Percentiles rank a stretch among this genome's conserved stretches.
These are phyloP conservation scores for Tetraodon nigroviridis DNA, from an alignment of 2,113 vertebrate species.

Conservation along the genomic window DNA sequence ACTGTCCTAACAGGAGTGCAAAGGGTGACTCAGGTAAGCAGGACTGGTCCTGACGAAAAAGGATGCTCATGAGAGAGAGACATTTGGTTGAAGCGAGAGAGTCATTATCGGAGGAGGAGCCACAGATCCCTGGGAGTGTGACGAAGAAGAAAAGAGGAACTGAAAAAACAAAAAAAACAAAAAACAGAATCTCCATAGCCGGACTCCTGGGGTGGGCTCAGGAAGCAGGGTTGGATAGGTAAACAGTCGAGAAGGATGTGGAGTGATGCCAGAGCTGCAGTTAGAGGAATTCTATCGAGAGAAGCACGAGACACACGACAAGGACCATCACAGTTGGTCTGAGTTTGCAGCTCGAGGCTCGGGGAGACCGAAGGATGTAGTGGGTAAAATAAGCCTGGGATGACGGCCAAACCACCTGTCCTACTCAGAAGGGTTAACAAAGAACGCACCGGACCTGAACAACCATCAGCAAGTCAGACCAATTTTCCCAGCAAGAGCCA, in stretches of 20 bases:
- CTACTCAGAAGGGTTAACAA: background rate
- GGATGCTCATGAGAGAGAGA: slow-evolving; percentile 34
- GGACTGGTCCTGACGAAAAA: slow-evolving; percentile 41
- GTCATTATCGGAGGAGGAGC: slow-evolving; percentile 46
- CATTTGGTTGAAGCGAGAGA: slow-evolving; percentile 32
- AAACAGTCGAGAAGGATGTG: slow-evolving; percentile 44
- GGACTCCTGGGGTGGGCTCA: slow-evolving; percentile 43
- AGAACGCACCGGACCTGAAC: no score
- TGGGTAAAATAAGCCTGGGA: slow-evolving; percentile 42
- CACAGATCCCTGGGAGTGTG: slow-evolving; percentile 22
- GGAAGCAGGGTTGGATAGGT: slow-evolving; percentile 18
- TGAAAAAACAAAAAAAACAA: slow-evolving; percentile 8
- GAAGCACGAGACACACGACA: slow-evolving; percentile 32
- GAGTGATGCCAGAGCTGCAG: slow-evolving; percentile 42
- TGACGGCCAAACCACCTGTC: slow-evolving; percentile 31
- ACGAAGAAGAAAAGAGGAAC: background rate
- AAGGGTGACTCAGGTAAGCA: slow-evolving; percentile 61
- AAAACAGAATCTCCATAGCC: slow-evolving; percentile 34
- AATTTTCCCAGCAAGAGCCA: slow-evolving; percentile 1
- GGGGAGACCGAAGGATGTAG: slow-evolving; percentile 8
- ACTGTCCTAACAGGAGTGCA: slow-evolving; percentile 37
- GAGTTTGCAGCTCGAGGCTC: slow-evolving; percentile 27
- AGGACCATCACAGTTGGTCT: slow-evolving; percentile 58
- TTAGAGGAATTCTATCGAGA: slow-evolving; percentile 35
- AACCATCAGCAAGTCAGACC: background rate